Evolutionary conservation across 2,888 invertebrate genomes (phyloP), one percentile per base, ranked within the genome.

Genomic region (Tenthredo amoena): DNA sequence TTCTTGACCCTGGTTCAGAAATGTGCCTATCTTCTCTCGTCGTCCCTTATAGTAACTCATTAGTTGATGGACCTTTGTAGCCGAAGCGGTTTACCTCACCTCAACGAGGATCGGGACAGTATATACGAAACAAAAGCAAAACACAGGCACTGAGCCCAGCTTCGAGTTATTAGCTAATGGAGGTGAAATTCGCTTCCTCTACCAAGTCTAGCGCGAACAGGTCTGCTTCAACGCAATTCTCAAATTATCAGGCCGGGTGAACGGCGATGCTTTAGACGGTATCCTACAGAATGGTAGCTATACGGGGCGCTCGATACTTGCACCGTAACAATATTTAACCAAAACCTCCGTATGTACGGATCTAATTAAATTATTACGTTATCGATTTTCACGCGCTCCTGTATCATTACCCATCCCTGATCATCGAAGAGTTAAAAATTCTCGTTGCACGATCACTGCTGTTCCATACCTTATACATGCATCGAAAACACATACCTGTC

Each of bases 91-190:
- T 89, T 89, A 89, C 88, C 88, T 86, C 83, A 55, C 84, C 62
- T 86, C 84, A 85, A 85, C 71, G 84, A 72, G 15, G 84, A 84
- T 84, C 85, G 72, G 84, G 84, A 85, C 72, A 84, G 71, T 74
- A 84, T 47, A 81, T 58, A 76, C 82, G 84, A 85, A 86, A 82
- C 77, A 85, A 81, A 77, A 85, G 34, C 26, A 65, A 47, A 85
- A 81, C 81, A 79, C 62, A 82, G 84, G 84, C 84, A 87, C 79
- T 86, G 77, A 84, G 26, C 62, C 43, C 82, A 72, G 77, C 86
- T 81, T 62, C 81, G 58, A 88, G 89, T 90, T 90, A 91, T 92
- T 91, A 91, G 91, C 91, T 91, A 92, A 91, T 91, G 91, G 91
- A 91, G 88, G 89, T 88, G 87, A 89, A 90, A 90, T 91, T 88